Conservation (phyloP, 2,888 invertebrate genomes). For the Ennomos quercinarius region DNA sequence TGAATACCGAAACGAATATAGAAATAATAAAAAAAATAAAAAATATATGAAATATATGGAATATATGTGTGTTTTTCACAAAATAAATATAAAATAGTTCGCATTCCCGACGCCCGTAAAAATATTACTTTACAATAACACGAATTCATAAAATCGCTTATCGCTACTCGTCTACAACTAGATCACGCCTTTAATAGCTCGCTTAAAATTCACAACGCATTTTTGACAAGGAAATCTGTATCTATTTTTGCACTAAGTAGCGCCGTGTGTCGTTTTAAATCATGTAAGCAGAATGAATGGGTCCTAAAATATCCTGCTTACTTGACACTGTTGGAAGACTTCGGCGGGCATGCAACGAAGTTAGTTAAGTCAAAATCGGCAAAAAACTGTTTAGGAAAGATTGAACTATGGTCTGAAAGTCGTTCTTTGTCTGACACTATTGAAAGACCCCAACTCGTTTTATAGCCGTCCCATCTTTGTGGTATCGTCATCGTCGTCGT, state of each 20-base stretch:
- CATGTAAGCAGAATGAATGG: constrained; percentile 20
- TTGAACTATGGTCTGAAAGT: no score
- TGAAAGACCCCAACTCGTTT: no score
- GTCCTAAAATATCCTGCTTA: constrained; percentile 19
- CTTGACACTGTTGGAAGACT: background rate
- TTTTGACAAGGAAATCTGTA: constrained; percentile 27
- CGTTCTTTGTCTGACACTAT: no score
- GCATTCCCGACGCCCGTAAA: no score
- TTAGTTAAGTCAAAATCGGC: constrained; percentile 3
- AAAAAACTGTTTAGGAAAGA: background rate
- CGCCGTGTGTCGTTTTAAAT: constrained; percentile 19
- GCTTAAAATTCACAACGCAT: constrained; percentile 31
- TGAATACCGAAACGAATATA: no score
- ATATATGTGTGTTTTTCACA: no score
- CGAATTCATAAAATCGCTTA: background rate
- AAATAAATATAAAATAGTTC: no score
- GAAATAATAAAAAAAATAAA: no score
- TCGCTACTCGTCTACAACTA: background rate
- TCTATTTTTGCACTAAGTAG: constrained; percentile 29
- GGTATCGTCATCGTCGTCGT: no score
- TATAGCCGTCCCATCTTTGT: no score
- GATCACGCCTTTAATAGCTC: background rate
- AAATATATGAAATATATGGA: no score
- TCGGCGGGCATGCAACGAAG: constrained; percentile 14
- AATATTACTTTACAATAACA: no score